These are phyloP conservation scores for Melanocharis versteri DNA, from an alignment of 2,113 vertebrate genomes.

Conservation along the genomic window DNA sequence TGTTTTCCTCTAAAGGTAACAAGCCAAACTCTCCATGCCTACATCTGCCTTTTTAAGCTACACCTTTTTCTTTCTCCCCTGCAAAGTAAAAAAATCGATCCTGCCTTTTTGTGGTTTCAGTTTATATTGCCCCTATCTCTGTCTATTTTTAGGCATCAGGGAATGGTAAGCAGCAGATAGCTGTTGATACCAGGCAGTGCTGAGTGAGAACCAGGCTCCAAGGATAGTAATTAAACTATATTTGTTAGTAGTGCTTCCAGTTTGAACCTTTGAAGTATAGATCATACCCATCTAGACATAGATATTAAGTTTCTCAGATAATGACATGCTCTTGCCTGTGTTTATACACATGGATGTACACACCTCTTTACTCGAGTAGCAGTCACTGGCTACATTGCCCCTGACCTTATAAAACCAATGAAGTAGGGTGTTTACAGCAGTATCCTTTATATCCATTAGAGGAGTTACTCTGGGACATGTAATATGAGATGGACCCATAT, in stretches of 20 bases:
- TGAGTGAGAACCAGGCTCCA: background rate
- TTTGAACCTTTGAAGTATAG: background rate
- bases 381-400: background rate
- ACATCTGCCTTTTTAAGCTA: background rate
- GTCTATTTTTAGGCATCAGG: background rate
- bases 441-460: background rate
- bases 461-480: background rate
- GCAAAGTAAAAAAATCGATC: background rate
- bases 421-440: background rate
- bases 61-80: background rate
- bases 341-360: background rate
- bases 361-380: background rate
- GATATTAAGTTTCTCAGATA: background rate
- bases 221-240: background rate
- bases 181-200: background rate
- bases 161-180: background rate
- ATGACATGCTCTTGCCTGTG: background rate
- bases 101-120: background rate
- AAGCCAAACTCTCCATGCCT: background rate
- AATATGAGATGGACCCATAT: background rate
- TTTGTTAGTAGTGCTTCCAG: background rate
- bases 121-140: background rate
- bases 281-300: background rate
- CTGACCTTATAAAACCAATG: background rate
- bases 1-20: background rate